A percentile compares a stretch with the other conserved stretches of the same genome.
Conservation (phyloP, 2,888 invertebrate species). For the Acronicta leporina region DNA sequence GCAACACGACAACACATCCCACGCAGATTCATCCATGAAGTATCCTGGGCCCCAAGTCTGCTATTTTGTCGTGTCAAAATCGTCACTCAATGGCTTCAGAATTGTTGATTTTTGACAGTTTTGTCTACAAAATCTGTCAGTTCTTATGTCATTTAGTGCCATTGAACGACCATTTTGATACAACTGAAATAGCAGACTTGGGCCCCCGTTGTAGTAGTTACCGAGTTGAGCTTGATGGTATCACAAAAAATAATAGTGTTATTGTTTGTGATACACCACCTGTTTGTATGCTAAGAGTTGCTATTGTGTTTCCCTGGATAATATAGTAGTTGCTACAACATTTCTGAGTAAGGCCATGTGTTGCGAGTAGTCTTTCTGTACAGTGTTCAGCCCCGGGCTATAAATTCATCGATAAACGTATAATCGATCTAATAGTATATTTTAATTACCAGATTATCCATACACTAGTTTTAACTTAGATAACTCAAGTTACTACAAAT, state of each 20-base stretch:
- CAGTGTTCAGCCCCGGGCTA: conserved; percentile 9
- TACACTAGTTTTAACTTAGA: conserved; percentile 16
- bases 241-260: too few species aligned
- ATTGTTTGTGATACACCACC: not conserved
- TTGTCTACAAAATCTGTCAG: too few species aligned
- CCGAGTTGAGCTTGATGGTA: too few species aligned
- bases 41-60: too few species aligned
- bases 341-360: not conserved
- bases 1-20: not conserved
- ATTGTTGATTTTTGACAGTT: too few species aligned
- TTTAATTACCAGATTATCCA: conserved; percentile 43
- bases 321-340: not conserved
- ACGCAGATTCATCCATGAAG: not conserved
- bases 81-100: too few species aligned
- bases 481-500: conserved; percentile 10
- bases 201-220: not conserved
- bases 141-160: too few species aligned
- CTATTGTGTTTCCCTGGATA: too few species aligned
- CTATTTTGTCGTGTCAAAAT: too few species aligned
- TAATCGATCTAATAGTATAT: conserved; percentile 41
- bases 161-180: too few species aligned
- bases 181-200: too few species aligned
- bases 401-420: conserved; percentile 22
- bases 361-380: conserved; percentile 7
- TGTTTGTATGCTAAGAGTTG: too few species aligned